Base-by-base conservation (phyloP, 2,888 invertebrate genomes). In the Rapana venosa region DNA sequence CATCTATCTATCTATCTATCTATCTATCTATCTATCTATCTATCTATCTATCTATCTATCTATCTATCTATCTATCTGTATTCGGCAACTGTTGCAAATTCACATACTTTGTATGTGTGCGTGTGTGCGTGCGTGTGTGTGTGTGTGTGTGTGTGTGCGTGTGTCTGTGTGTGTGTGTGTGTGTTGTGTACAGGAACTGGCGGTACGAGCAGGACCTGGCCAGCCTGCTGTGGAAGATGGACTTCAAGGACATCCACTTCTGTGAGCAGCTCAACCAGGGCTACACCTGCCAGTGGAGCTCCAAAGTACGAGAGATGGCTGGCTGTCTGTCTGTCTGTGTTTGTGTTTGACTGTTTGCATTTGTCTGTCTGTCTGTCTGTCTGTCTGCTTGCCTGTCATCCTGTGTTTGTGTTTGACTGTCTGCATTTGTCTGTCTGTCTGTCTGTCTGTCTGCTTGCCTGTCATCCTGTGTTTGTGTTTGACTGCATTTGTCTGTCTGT, bases 121-220 rank as follows among this genome's bases (percentile, higher is more conserved):
- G 74, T 74, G n/a, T n/a, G n/a, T 74, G n/a, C 2, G n/a, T 74
- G n/a, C 11, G n/a, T 74, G 74, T n/a, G n/a, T 74, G 74, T 74
- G n/a, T 74, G n/a, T 74, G 74, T n/a, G n/a, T 74, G 74, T 74
- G 74, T 74, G n/a, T 74, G 74, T 74, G 74, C n/a, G 22, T 74
- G 74, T 74, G 74, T n/a, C 4, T 74, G 74, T n/a, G n/a, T 74
- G n/a, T 74, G 74, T 74, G 74, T 74, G 74, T n/a, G 61, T 61
- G 61, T 61, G 61, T 61, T 4, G 4, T 4, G 61, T 20, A 61
- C 96, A 97, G 98, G 91, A 98, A 98, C 96, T 98, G 98, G 98
- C 97, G 97, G 77, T 98, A 99, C 96, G 98, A 99, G 95, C 98
- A 98, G 95, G 98, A 98, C 95, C 97, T 99, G 92, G 98, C 98